Base-by-base conservation (phyloP, 1,140 invertebrate species). In the Cherax destructor region DNA sequence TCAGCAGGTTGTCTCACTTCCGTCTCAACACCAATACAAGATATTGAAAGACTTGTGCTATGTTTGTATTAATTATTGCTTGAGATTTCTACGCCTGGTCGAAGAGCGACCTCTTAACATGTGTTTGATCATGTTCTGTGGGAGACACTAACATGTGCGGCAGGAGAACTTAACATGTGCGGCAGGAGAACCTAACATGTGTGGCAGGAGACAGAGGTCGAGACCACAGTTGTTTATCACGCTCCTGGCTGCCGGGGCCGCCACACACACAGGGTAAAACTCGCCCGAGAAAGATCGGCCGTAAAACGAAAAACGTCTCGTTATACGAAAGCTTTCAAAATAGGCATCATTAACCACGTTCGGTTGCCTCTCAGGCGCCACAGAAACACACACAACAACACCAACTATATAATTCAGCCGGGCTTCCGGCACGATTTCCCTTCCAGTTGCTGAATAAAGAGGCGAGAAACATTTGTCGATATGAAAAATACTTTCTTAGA, bases 241-340 rank as follows among this genome's bases (percentile, higher is more conserved):
- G 47, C 10, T 83, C 59, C 24, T 24, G n/a, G 11, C 52, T 30
- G 61, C 81, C 11, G 10, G 61, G 59, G 59, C 52, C 76, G 30
- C 50, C 30, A 52, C 3, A 11, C 3, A 11, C 6, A 4, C 11
- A 13, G 30, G 11, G 24, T 16, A 69, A 72, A 81, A 50, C 74
- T 49, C 13, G 7, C 41, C 47, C 1, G n/a, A 52, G 41, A 86
- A 76, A 86, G 69, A 65, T 18, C 6, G 47, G 41, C 49, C 21
- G 69, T 21, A 72, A 61, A 85, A 41, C 30, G 59, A 61, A 86
- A 76, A 76, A 59, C 5, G 76, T 30, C 72, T 86, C 85, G 85
- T 86, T 83, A 69, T 83, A 52, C 79, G 78, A 88, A 88, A 74
- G 59, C 86, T 72, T 88, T 88, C 78, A 88, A 88, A 81, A 81